Base-by-base conservation (phyloP, 2,888 invertebrate species). In the Diploptera punctata region DNA sequence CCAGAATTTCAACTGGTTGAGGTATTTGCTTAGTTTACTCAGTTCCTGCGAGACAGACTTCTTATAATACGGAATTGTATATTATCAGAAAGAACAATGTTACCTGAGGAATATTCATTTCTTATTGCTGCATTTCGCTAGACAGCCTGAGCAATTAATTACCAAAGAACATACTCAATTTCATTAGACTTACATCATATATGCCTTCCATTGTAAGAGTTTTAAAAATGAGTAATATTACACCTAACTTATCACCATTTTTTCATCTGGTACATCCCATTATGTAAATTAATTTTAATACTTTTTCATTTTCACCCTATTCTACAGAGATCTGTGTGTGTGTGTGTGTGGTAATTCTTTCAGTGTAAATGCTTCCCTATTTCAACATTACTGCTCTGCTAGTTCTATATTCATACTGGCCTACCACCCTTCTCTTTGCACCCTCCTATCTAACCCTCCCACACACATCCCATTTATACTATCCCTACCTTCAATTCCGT, bases 231-330 rank as follows among this genome's bases (percentile, higher is more conserved):
- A 18, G 47, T 18, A 43, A 44, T n/a, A 21, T 24, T 43, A 65
- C n/a, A n/a, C 7, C 10, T 33, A 62, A 65, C 13, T 5, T 33
- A 26, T 44, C 47, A 44, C 44, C 65, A 65, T 44, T 65, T 65
- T 65, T 65, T 62, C 44, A 65, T 65, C 65, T 65, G 65, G 24
- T 65, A 44, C n/a, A 24, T 65, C 65, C 65, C 47, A 65, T 65
- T 65, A 65, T 65, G 65, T 47, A 65, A 65, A 65, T 65, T 65
- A 65, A 65, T 65, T 65, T 65, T 47, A 47, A n/a, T n/a, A n/a
- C n/a, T n/a, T 47, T 47, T 65, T 47, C 65, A 65, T 44, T 65
- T 65, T 65, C 65, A 65, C 47, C 65, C 47, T 29, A 7, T 26
- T 24, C 26, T 44, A 47, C n/a, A 18, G n/a, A 33, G 33, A 33